A percentile compares a stretch with the other conserved stretches of the same genome.
These are phyloP conservation scores for Netelia fuscicornis DNA, from an alignment of 2,888 invertebrate genomes.

Conservation along the genomic window DNA sequence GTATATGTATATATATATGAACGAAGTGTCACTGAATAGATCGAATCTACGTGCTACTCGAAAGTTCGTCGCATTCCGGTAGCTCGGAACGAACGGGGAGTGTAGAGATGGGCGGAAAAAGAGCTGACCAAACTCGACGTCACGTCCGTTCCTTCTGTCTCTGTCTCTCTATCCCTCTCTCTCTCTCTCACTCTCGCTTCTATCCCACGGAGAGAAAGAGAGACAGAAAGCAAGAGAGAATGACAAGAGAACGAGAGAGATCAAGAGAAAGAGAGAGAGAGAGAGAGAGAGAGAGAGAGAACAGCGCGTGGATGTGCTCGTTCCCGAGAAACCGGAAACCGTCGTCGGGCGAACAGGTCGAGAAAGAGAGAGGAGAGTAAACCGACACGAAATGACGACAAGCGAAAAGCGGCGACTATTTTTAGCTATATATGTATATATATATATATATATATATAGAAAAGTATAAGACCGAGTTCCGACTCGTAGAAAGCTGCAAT, in stretches of 20 bases:
- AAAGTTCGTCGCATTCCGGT: slow-evolving; percentile 9
- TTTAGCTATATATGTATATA: slow-evolving; percentile 7
- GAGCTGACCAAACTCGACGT: slow-evolving; percentile 59
- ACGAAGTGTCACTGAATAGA: neutral
- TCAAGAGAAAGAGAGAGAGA: slow-evolving; percentile 8
- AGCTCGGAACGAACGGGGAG: slow-evolving; percentile 31
- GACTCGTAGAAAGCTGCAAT: slow-evolving; percentile 35
- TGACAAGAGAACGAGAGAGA: slow-evolving; percentile 4
- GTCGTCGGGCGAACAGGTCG: slow-evolving; percentile 44
- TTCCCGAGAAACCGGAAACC: slow-evolving; percentile 58
- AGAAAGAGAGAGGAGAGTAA: slow-evolving; percentile 25
- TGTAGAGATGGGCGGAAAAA: slow-evolving; percentile 40
- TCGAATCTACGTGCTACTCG: slow-evolving; percentile 4
- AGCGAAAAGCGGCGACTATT: slow-evolving; percentile 56
- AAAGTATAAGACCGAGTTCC: neutral
- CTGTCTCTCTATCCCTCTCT: neutral
- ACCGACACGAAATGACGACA: slow-evolving; percentile 39
- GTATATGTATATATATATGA: neutral
- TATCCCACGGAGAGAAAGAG: neutral
- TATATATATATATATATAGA: slow-evolving; percentile 36
- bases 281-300: slow-evolving; percentile 9
- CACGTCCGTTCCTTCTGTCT: slow-evolving; percentile 46
- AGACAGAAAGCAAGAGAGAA: slow-evolving; percentile 1
- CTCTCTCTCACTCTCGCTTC: slow-evolving; percentile 7
- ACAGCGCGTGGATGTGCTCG: slow-evolving; percentile 1